A percentile compares a stretch with the other conserved stretches of the same genome.
phyloP scores from a whole-genome alignment of 1,140 invertebrate genomes.

The Octopus bimaculoides region DNA sequence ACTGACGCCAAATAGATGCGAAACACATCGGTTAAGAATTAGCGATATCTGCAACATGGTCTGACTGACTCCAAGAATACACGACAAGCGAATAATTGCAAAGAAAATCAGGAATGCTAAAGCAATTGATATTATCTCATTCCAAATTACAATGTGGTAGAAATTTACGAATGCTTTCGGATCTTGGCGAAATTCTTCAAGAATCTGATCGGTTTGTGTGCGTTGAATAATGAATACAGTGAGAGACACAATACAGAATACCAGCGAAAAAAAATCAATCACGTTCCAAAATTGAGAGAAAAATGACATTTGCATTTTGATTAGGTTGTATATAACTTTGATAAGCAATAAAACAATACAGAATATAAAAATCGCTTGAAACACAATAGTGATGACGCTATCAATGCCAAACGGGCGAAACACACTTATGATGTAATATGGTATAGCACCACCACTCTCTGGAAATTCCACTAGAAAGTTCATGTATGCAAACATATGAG shows the following conservation, averaged over 20 bases:
- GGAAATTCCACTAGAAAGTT: conserved; percentile 52
- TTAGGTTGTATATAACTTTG: conserved; percentile 11
- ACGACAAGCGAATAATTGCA: conserved; percentile 28
- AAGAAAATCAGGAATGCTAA: conserved; percentile 27
- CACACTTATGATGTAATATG: conserved; percentile 26
- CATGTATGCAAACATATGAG: conserved; percentile 35
- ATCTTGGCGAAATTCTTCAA: conserved; percentile 25
- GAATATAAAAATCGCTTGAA: conserved; percentile 24
- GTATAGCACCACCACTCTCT: conserved; percentile 53
- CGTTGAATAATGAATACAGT: conserved; percentile 21
- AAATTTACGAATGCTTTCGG: conserved; percentile 29
- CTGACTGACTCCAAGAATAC: conserved; percentile 31
- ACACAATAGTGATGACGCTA: conserved; percentile 18
- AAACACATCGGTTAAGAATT: conserved; percentile 21
- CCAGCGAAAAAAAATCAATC: conserved; percentile 21
- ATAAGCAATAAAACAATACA: conserved; percentile 17
- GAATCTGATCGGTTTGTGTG: conserved; percentile 20
- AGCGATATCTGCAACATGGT: conserved; percentile 23
- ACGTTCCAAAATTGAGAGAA: conserved; percentile 29
- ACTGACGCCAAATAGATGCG: conserved; percentile 33
- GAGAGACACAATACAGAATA: conserved; percentile 16
- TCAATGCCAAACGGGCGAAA: conserved; percentile 21
- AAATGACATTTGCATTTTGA: conserved; percentile 14
- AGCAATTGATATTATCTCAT: conserved; percentile 23
- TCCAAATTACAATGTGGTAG: conserved; percentile 29